These are phyloP conservation scores for Sebastes nivosus DNA, from an alignment of 2,797 vertebrate species.

Conservation along the genomic window DNA sequence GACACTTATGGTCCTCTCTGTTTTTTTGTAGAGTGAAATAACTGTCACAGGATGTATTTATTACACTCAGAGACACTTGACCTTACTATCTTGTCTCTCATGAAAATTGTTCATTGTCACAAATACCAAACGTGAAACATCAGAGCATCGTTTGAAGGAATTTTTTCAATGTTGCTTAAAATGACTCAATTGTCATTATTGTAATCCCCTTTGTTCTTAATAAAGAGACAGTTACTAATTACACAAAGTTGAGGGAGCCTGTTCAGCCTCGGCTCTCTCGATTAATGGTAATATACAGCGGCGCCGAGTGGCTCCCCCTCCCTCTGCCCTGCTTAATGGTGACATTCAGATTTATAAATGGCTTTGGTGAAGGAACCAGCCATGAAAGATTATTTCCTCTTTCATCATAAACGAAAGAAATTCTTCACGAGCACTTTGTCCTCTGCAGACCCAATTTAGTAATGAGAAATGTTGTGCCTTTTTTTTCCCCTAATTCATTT, in stretches of 20 bases:
- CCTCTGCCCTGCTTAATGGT: conserved; percentile 69
- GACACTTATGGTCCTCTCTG: conserved; percentile 57
- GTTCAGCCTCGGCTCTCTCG: conserved; percentile 62
- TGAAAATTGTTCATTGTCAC: conserved; percentile 38
- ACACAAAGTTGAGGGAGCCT: conserved; percentile 69
- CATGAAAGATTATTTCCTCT: conserved; percentile 82
- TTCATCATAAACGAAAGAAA: conserved; percentile 80
- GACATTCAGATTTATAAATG: conserved; percentile 83
- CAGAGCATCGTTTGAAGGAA: conserved; percentile 18
- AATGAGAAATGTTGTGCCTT: conserved; percentile 82
- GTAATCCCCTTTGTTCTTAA: conserved; percentile 53
- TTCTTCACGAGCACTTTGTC: conserved; percentile 80
- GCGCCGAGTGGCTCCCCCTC: conserved; percentile 44
- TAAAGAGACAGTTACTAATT: conserved; percentile 71
- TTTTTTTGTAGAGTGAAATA: conserved; percentile 60
- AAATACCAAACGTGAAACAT: conserved; percentile 45
- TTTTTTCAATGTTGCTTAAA: conserved; percentile 46
- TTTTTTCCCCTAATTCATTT: conserved; percentile 69
- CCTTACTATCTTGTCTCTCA: conserved; percentile 36
- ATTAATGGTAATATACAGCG: conserved; percentile 72
- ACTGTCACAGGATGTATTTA: conserved; percentile 46
- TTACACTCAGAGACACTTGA: conserved; percentile 34
- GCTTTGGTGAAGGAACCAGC: conserved; percentile 75
- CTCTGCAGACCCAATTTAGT: conserved; percentile 85
- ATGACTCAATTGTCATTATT: conserved; percentile 51